Percentiles rank a stretch among this genome's conserved stretches.
Evolutionary conservation across 1,140 invertebrate genomes (phyloP).

Genomic region (Andricus grossulariae): DNA sequence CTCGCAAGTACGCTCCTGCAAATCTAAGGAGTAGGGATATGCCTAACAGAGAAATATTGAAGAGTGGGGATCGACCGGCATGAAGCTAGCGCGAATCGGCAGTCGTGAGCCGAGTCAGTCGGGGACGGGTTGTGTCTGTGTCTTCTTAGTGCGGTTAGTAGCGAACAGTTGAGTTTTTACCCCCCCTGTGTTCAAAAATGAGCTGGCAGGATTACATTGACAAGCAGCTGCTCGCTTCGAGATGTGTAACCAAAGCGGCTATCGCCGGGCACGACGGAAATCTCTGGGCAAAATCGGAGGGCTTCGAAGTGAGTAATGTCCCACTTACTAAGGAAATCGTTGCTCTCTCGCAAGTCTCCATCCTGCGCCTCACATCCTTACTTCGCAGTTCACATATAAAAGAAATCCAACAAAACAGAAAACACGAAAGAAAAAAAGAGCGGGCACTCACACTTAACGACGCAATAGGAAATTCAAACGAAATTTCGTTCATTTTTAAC

Average conservation of each 20-base stretch:
- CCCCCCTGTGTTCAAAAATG: slow-evolving; percentile 79
- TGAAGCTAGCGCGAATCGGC: slow-evolving; percentile 50
- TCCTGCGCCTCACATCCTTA: not conserved
- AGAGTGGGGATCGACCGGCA: slow-evolving; percentile 39
- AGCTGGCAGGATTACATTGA: slow-evolving; percentile 99
- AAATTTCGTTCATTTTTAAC: not conserved
- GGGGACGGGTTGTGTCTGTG: slow-evolving; percentile 59
- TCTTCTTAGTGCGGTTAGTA: slow-evolving; percentile 54
- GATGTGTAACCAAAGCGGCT: slow-evolving; percentile 93
- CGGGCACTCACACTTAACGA: not conserved
- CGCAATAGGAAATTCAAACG: not conserved
- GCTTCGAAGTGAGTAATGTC: slow-evolving; percentile 89
- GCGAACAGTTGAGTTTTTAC: slow-evolving; percentile 57
- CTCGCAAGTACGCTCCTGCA: not conserved
- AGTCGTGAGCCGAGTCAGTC: slow-evolving; percentile 68
- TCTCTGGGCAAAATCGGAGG: slow-evolving; percentile 95
- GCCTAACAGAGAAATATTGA: slow-evolving; percentile 36
- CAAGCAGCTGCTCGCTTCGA: slow-evolving; percentile 95
- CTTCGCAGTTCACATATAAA: not conserved
- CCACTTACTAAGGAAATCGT: slow-evolving; percentile 20
- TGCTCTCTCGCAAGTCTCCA: slow-evolving; percentile 15
- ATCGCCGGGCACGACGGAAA: slow-evolving; percentile 96
- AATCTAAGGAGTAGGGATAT: slow-evolving; percentile 8
- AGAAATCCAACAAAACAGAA: not conserved
- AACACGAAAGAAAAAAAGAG: not conserved